These are phyloP conservation scores for Atta cephalotes DNA, from an alignment of 1,140 invertebrate genomes.

Conservation along the genomic window DNA sequence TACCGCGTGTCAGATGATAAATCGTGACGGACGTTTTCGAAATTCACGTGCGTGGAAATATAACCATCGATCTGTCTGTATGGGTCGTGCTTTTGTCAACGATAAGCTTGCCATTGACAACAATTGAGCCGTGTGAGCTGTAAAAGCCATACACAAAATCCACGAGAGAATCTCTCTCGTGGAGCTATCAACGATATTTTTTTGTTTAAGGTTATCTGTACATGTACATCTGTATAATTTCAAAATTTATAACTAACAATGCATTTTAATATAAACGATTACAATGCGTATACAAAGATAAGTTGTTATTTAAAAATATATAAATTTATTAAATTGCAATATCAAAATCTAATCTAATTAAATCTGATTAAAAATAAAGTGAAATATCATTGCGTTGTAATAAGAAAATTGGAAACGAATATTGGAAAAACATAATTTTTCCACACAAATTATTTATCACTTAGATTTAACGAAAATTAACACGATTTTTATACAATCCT, in stretches of 20 bases:
- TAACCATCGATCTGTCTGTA: slow-evolving; percentile 62
- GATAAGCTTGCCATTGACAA: slow-evolving; percentile 60
- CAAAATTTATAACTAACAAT: slow-evolving; percentile 6
- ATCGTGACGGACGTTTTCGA: slow-evolving; percentile 58
- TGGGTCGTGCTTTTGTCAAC: slow-evolving; percentile 59
- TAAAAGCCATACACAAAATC: slow-evolving; percentile 47
- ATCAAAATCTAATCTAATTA: no score
- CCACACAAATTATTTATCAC: background rate
- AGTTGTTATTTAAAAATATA: slow-evolving; percentile 14
- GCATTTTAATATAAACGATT: slow-evolving; percentile 20
- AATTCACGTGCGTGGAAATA: slow-evolving; percentile 60
- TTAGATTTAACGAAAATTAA: background rate
- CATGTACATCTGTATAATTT: background rate
- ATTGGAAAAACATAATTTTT: background rate
- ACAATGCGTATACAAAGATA: background rate
- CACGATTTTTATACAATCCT: background rate
- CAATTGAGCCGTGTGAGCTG: slow-evolving; percentile 56
- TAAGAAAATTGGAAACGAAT: background rate
- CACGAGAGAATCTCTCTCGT: slow-evolving; percentile 33
- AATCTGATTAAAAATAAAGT: background rate
- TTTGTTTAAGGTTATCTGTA: slow-evolving; percentile 35
- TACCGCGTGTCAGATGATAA: slow-evolving; percentile 55
- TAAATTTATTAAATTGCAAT: background rate
- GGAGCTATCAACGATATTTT: slow-evolving; percentile 44
- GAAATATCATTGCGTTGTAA: background rate